Conservation (phyloP, 2,113 vertebrate species). For the Miniopterus natalensis region DNA sequence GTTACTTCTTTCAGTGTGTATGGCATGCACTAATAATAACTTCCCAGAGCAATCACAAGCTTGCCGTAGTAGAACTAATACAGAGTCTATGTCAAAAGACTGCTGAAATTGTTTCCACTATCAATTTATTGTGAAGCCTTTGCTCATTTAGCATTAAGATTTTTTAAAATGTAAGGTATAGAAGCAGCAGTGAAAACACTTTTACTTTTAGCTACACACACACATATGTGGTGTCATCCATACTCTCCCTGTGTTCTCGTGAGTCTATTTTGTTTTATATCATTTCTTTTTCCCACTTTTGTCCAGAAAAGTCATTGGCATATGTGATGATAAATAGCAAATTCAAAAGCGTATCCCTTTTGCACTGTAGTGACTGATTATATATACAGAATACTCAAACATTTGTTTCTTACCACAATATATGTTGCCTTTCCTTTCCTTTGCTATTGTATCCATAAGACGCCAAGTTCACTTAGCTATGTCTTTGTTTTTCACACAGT, state of each 20-base stretch:
- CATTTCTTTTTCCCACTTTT: neutral
- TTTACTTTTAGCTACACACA: conserved; percentile 11
- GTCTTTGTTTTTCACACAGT: conserved; percentile 55
- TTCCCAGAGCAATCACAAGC: neutral
- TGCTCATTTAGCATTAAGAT: neutral
- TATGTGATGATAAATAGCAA: conserved; percentile 56
- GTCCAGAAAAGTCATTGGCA: conserved; percentile 19
- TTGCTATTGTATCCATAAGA: conserved; percentile 63
- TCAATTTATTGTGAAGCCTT: neutral
- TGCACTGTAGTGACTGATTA: neutral
- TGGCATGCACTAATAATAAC: neutral
- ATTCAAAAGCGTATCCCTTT: conserved; percentile 13
- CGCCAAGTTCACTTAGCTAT: conserved; percentile 75
- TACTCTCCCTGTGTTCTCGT: neutral
- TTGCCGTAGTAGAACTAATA: conserved; percentile 4
- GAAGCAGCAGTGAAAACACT: neutral
- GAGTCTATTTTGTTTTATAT: neutral
- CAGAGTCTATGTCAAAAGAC: neutral
- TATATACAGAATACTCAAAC: neutral
- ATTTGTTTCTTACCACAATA: conserved; percentile 23
- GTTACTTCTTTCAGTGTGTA: neutral
- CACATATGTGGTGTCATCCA: neutral
- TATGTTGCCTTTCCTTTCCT: conserved; percentile 50
- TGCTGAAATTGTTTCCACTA: neutral
- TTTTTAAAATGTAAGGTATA: neutral